Evolutionary conservation across 2,113 vertebrate genomes (phyloP), one percentile per base, ranked within the genome.

Genomic region (Gymnocephalus cernua): DNA sequence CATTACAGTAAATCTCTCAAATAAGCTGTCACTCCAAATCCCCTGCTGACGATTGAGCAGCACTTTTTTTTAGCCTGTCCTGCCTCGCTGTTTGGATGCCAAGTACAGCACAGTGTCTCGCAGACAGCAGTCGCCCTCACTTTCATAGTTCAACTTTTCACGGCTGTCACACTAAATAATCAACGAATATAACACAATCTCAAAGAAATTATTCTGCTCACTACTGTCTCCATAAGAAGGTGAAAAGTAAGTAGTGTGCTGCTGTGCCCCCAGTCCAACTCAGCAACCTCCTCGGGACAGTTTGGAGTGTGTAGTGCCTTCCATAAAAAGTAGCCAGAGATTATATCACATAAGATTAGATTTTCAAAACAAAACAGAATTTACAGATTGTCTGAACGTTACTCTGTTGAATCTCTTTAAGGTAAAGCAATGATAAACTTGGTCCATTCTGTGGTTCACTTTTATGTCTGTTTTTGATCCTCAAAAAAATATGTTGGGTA

Each of bases 1-100:
- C 87, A 89, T 82, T 74, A 70, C 68, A 67, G 72, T 78, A 89
- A 95, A 93, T 94, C 90, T 91, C 86, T 88, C 15, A 90, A 93
- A 93, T 91, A 89, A 81, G 74, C 85, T 89, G 91, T 91, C 88
- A 74, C 74, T 87, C 69, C 59, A 77, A 82, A 89, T 88, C 61
- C 71, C 27, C 63, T 38, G 58, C 59, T 29, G 54, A 71, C 69
- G 77, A 74, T 73, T 89, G 86, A 76, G 64, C 72, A 38, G 74
- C 75, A 65, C 77, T 86, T 86, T 86, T 83, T 86, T 86, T 83
- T 70, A 80, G 74, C 86, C 77, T 59, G 80, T 86, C 73, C 78
- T 48, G 48, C 50, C 57, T 81, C 54, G 45, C 29, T 79, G 74
- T 86, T 88, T 78, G 84, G 68, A 80, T 59, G 80, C 53, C 70